Conservation (phyloP, 2,797 vertebrate genomes). For the Euphonia xanthogaster region DNA sequence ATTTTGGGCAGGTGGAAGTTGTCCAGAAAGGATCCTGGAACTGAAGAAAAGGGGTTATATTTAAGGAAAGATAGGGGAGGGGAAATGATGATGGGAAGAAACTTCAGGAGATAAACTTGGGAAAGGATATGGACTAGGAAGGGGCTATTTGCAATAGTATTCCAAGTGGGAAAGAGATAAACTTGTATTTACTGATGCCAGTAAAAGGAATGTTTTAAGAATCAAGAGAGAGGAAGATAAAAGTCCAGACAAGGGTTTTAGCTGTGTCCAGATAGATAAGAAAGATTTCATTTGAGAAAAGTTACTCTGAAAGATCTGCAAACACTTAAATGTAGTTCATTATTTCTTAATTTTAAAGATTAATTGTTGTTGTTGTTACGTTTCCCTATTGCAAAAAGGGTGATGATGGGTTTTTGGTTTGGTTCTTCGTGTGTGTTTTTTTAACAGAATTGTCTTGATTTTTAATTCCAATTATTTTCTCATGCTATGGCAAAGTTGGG, state of each 20-base stretch:
- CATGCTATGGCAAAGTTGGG: neutral
- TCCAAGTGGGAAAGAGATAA: neutral
- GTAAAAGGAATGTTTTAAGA: neutral
- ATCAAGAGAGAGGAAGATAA: neutral
- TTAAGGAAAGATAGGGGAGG: neutral
- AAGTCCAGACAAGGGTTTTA: neutral
- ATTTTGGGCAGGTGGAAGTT: neutral
- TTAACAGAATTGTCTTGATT: neutral
- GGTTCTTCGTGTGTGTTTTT: neutral
- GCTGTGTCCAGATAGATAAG: neutral
- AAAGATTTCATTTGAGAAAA: neutral
- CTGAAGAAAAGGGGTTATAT: neutral
- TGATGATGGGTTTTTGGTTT: neutral
- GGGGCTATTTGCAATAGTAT: neutral
- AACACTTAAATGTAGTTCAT: neutral
- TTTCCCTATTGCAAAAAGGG: fast-evolving
- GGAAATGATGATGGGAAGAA: neutral
- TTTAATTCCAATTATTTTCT: neutral
- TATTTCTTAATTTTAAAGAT: neutral
- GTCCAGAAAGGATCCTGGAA: neutral
- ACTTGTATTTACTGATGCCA: neutral
- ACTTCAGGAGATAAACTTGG: neutral
- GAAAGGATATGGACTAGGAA: neutral
- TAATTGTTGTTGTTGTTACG: neutral
- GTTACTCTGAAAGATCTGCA: neutral